Evolutionary conservation across 2,113 vertebrate species (phyloP), one percentile per base, ranked within the genome.

Genomic region (Crotalus viridis): DNA sequence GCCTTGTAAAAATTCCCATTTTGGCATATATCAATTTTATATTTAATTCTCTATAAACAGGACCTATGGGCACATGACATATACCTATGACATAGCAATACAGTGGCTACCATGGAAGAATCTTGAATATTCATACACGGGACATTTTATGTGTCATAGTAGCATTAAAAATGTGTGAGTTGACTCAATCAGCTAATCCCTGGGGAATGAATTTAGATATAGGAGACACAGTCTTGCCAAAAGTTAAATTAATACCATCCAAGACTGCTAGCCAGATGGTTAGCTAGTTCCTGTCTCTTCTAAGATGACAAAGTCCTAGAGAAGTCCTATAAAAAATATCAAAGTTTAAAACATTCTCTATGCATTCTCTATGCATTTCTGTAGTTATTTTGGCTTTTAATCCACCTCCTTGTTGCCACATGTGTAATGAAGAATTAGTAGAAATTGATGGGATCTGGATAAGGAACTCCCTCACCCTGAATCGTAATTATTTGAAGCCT

Each of bases 11-110:
- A 43, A 3, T 10, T 85, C 0, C 74, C 4, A 51, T 81, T 94
- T 81, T 90, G 61, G 48, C 51, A n/a, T 1, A 10, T 39, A 54
- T 81, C 92, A 95, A 90, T 87, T 87, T 92, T 95, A n/a, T 69
- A 28, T 93, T 0, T 81, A 43, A 86, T 90, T 88, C 39, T 0
- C 69, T 87, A 93, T 55, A 8, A 48, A 91, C 33, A 28, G 74
- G 74, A 81, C 33, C 74, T 81, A 21, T 81, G 74, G 74, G 17
- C 33, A 39, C 74, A 39, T 81, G 33, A 21, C 74, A 81, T 81
- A 81, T 21, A 81, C 6, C 17, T 81, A 17, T 81, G 33, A 43
- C 3, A 43, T 43, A 10, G 17, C 33, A 81, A 81, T 81, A 81
- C 17, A 81, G 43, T 81, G 69, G 28, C 28, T 33, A 33, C 28